These are phyloP conservation scores for Pammene fasciana DNA, from an alignment of 2,888 invertebrate genomes.

Conservation along the genomic window DNA sequence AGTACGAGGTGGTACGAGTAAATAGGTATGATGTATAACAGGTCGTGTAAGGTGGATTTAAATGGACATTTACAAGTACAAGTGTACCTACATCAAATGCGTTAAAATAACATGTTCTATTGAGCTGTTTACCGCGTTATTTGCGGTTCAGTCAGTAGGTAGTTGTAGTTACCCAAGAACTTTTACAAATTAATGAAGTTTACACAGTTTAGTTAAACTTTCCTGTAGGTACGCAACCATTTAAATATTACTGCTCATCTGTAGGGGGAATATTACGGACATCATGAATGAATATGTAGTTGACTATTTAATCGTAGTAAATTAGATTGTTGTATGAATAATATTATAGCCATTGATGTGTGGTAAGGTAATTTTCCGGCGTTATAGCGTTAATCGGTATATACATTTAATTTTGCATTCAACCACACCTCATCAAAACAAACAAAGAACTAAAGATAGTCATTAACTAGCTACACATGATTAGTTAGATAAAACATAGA, in stretches of 20 bases:
- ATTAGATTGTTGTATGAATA: neutral
- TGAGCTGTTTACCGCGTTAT: neutral
- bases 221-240: neutral
- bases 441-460: neutral
- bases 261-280: neutral
- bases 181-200: neutral
- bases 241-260: neutral
- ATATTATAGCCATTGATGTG: neutral
- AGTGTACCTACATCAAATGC: too few species aligned
- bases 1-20: too few species aligned
- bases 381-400: neutral
- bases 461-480: neutral
- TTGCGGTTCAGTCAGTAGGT: neutral
- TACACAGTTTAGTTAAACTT: neutral
- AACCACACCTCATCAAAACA: conserved; percentile 5
- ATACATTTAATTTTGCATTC: neutral
- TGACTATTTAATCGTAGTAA: neutral
- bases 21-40: too few species aligned
- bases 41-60: too few species aligned
- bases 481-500: too few species aligned
- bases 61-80: too few species aligned
- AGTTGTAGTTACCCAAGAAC: neutral
- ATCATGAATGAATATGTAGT: neutral
- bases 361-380: neutral
- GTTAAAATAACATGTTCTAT: neutral